Evolutionary conservation across 1,140 invertebrate genomes (phyloP).

Genomic region (Lucilia sericata): DNA sequence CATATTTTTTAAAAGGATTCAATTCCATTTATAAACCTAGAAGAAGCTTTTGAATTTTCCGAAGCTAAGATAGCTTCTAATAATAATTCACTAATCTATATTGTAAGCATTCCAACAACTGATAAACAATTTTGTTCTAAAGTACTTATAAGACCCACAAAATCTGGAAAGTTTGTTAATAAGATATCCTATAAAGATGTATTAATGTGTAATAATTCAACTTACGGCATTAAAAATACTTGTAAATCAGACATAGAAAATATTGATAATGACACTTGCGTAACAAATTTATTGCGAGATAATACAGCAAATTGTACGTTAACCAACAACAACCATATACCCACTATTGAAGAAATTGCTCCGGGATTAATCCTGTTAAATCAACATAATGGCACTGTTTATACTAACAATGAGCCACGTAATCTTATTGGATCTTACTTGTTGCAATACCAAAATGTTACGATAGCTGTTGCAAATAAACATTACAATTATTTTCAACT

Average conservation of each 20-base stretch:
- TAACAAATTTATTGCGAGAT: not conserved
- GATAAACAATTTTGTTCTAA: not conserved
- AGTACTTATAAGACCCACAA: constrained; percentile 6
- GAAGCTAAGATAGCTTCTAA: not conserved
- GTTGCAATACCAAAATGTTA: not conserved
- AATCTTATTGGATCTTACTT: not conserved
- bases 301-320: too few species aligned
- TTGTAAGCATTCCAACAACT: constrained; percentile 17
- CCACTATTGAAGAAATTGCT: not conserved
- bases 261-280: constrained; percentile 7
- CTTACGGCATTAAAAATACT: not conserved
- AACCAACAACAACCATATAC: not conserved
- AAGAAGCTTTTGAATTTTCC: not conserved
- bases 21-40: constrained; percentile 19
- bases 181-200: not conserved
- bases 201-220: not conserved
- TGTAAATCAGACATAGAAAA: too few species aligned
- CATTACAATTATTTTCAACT: not conserved
- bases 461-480: not conserved
- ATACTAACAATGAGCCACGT: not conserved
- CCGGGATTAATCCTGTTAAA: not conserved
- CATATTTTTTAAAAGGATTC: not conserved
- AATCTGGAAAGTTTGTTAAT: not conserved
- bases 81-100: not conserved
- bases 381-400: not conserved